phyloP scores from a whole-genome alignment of 1,140 invertebrate species.

The Rhagoletis zephyria region DNA sequence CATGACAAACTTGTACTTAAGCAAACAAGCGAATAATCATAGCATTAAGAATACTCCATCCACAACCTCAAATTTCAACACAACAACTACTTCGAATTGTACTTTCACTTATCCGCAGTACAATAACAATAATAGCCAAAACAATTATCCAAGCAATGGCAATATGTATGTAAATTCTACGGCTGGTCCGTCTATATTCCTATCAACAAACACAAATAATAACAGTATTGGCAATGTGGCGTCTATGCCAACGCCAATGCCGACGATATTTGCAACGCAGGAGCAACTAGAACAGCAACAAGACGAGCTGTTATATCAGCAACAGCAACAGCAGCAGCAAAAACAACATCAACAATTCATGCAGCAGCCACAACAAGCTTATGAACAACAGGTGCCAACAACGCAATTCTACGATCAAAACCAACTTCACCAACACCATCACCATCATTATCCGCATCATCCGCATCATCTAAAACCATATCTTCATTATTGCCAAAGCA shows the following conservation, averaged over 20 bases:
- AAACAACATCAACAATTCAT: constrained; percentile 49
- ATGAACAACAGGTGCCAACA: constrained; percentile 55
- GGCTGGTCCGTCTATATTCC: constrained; percentile 9
- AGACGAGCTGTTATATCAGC: not conserved
- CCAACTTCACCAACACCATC: not conserved
- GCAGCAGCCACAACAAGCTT: constrained; percentile 34
- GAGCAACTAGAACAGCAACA: constrained; percentile 22
- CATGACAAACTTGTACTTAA: constrained; percentile 47
- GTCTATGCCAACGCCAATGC: not conserved
- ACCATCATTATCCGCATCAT: not conserved
- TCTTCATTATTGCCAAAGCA: constrained; percentile 46
- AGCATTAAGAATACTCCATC: constrained; percentile 35
- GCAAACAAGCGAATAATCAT: constrained; percentile 19
- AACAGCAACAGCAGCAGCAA: constrained; percentile 52
- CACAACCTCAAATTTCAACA: constrained; percentile 24
- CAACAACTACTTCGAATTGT: not conserved
- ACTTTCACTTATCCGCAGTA: not conserved
- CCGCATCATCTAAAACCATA: constrained; percentile 50
- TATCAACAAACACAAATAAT: constrained; percentile 29
- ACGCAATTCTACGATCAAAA: constrained; percentile 53
- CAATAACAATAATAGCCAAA: constrained; percentile 48
- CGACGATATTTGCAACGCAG: not conserved
- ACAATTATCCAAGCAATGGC: constrained; percentile 45
- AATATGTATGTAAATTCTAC: constrained; percentile 20
- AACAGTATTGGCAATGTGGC: constrained; percentile 28